phyloP scores from a whole-genome alignment of 2,113 vertebrate genomes.

The Pongo abelii region DNA sequence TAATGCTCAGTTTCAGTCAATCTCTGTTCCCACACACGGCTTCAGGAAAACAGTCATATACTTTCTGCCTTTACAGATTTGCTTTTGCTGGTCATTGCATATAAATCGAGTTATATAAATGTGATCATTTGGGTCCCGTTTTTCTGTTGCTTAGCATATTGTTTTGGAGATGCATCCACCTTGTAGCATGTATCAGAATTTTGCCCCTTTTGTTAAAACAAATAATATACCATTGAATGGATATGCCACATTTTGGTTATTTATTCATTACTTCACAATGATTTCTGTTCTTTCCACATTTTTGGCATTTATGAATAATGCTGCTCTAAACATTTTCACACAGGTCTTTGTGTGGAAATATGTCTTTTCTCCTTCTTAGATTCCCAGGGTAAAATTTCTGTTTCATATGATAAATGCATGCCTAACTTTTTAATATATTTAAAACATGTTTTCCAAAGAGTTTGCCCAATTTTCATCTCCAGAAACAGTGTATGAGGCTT shows the following conservation, averaged over 20 bases:
- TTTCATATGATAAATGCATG: neutral
- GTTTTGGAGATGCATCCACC: neutral
- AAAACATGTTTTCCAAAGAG: neutral
- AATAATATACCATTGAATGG: neutral
- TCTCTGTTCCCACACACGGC: neutral
- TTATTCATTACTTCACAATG: too few relatives aligned
- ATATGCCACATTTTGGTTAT: neutral
- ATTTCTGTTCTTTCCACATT: too few relatives aligned
- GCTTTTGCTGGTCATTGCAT: neutral
- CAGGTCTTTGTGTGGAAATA: too few relatives aligned
- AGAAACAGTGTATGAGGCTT: neutral
- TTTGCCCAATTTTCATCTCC: neutral
- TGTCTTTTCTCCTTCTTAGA: neutral
- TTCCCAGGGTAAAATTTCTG: neutral
- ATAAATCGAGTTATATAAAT: neutral
- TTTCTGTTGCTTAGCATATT: neutral
- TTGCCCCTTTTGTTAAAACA: neutral
- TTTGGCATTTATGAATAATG: too few relatives aligned
- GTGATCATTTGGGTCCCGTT: neutral
- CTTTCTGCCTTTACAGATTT: neutral
- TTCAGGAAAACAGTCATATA: neutral
- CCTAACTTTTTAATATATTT: neutral
- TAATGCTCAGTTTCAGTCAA: neutral
- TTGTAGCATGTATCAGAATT: constrained; percentile 6
- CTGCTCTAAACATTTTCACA: too few relatives aligned